These are phyloP conservation scores for Pseudomyrmex sp. DNA, from an alignment of 1,140 invertebrate genomes.

Conservation along the genomic window DNA sequence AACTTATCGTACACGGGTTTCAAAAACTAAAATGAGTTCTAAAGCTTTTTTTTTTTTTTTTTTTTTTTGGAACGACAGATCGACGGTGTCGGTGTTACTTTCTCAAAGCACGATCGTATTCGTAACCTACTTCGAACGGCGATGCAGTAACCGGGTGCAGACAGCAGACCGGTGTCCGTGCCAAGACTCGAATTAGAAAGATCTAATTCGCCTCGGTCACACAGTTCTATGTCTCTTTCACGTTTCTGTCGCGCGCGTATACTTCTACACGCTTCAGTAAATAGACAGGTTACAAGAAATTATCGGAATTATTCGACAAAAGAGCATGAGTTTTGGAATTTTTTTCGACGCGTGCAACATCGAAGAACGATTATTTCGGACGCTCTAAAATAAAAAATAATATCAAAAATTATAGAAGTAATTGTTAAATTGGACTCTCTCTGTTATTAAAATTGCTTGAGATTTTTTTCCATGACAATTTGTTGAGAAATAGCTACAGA, in stretches of 20 bases:
- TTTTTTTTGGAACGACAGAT: slow-evolving; percentile 61
- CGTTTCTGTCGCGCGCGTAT: background rate
- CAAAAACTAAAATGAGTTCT: background rate
- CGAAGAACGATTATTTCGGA: too few relatives aligned
- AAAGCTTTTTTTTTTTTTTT: slow-evolving; percentile 2
- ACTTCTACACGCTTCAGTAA: background rate
- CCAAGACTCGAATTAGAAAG: slow-evolving; percentile 70
- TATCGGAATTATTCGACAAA: background rate
- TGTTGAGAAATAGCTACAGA: too few relatives aligned
- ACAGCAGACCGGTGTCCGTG: slow-evolving; percentile 48
- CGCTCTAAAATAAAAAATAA: background rate
- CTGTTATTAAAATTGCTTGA: too few relatives aligned
- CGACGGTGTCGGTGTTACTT: slow-evolving; percentile 68
- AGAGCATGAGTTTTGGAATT: background rate
- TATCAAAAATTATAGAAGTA: background rate
- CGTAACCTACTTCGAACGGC: slow-evolving; percentile 68
- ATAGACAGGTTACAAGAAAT: background rate
- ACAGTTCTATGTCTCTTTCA: background rate
- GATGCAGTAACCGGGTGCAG: slow-evolving; percentile 66
- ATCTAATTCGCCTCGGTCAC: slow-evolving; percentile 49
- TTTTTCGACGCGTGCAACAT: too few relatives aligned
- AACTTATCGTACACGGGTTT: background rate
- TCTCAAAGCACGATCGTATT: slow-evolving; percentile 65
- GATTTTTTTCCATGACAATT: too few relatives aligned
- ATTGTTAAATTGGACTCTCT: background rate